phyloP scores from a whole-genome alignment of 2,113 vertebrate species.

The Rhipidura dahli region DNA sequence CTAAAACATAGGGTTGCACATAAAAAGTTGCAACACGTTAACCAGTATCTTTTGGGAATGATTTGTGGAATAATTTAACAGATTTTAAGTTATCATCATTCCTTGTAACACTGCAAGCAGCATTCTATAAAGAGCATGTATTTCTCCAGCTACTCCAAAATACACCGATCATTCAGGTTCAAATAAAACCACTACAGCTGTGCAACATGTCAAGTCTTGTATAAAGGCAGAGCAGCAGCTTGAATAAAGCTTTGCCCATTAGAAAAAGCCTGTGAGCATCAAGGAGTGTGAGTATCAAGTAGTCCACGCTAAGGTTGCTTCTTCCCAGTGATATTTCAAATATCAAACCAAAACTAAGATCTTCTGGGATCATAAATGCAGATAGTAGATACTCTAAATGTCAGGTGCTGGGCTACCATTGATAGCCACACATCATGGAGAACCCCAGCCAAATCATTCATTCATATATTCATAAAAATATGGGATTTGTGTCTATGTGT shows the following conservation, averaged over 20 bases:
- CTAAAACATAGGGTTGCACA: background rate
- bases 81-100: background rate
- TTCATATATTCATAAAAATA: background rate
- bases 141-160: background rate
- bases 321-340: background rate
- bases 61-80: background rate
- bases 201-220: background rate
- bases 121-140: background rate
- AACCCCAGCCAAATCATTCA: background rate
- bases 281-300: background rate
- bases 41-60: background rate
- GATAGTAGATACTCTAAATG: background rate
- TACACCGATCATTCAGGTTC: background rate
- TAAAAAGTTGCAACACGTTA: background rate
- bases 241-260: background rate
- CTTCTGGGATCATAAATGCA: background rate
- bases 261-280: background rate
- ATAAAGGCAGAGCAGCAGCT: background rate
- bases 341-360: background rate
- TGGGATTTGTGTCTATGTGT: accelerated
- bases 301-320: background rate
- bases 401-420: background rate
- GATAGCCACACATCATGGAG: background rate
- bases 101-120: background rate
- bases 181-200: background rate